Evolutionary conservation across 1,140 invertebrate genomes (phyloP).

Genomic region (Hydropsyche tenuis): DNA sequence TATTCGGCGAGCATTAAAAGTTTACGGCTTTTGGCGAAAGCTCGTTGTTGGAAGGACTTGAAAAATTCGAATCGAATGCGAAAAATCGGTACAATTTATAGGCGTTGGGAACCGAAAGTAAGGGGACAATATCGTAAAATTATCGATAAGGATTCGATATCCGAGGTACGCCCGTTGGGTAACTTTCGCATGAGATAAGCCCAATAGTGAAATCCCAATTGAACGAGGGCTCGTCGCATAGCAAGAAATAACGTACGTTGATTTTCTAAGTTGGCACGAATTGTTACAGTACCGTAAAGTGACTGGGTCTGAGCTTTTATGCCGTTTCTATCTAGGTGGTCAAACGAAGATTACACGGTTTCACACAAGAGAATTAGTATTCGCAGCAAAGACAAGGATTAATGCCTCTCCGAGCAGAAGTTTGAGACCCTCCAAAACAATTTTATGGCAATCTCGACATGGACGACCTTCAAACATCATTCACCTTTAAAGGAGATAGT

Average conservation of each 20-base stretch:
- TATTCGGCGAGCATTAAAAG: slow-evolving; percentile 15
- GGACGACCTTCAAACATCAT: not conserved
- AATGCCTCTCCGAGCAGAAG: slow-evolving; percentile 13
- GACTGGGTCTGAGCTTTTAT: too few species aligned
- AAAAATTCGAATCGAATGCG: slow-evolving; percentile 8
- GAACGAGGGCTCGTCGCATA: too few species aligned
- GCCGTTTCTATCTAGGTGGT: too few species aligned
- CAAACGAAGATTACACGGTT: not conserved
- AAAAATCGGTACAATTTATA: not conserved
- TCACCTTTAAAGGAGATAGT: not conserved
- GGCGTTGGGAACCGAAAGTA: not conserved
- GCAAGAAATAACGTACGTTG: too few species aligned
- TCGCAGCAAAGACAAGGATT: slow-evolving; percentile 12
- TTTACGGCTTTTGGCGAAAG: not conserved
- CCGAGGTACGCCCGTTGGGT: too few species aligned
- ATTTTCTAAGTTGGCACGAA: too few species aligned
- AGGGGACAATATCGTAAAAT: not conserved
- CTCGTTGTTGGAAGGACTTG: too few species aligned
- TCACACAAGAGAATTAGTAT: slow-evolving; percentile 16
- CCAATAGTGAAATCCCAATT: too few species aligned
- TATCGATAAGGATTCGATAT: too few species aligned
- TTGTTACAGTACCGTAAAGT: too few species aligned
- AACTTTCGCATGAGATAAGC: too few species aligned
- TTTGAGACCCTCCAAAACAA: not conserved
- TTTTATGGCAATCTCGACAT: slow-evolving; percentile 7